Evolutionary conservation across 2,797 vertebrate genomes (phyloP), one percentile per base, ranked within the genome.

Genomic region (Australoheros facetus): DNA sequence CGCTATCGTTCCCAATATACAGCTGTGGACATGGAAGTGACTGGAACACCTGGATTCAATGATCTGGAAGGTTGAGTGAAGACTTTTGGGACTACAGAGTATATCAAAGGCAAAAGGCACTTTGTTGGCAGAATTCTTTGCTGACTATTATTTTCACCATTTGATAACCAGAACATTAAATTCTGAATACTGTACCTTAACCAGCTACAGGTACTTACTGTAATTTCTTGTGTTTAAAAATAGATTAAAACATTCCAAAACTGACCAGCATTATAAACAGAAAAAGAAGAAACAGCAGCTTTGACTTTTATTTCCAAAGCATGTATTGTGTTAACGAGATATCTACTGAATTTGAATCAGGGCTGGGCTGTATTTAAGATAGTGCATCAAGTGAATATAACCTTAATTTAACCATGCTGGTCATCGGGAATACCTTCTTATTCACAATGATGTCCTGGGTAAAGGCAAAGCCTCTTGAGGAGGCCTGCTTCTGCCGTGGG

Each of bases 81-180:
- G 5, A 32, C 30, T 32, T 32, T 32, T 32, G 30, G 30, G 5
- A 32, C 1, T 10, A 37, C 10, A 10, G 42, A 5, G 42, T 14
- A 64, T 26, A 64, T 45, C 14, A 17, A 0, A 45, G n/a, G 37
- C 7, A 1, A 62, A 62, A 42, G 11, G 0, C 59, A 26, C 26
- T 26, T 26, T 26, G 26, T 26, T 26, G 26, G 3, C 26, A 26
- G 26, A 26, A 26, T 9, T 39, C 0, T 62, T 62, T 23, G 1
- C 12, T 23, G 26, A 26, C 26, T 26, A 26, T 39, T 62, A 1
- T 0, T 60, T 60, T 62, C 21, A 42, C 1, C 34, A 62, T 16
- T 62, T 42, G n/a, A 42, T 16, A 26, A 0, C 0, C 48, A 51
- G 48, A 19, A 51, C 17, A 51, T 42, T 12, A 10, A 42, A 42